Conservation (phyloP, 2,888 invertebrate genomes). For the Urechis unicinctus region DNA sequence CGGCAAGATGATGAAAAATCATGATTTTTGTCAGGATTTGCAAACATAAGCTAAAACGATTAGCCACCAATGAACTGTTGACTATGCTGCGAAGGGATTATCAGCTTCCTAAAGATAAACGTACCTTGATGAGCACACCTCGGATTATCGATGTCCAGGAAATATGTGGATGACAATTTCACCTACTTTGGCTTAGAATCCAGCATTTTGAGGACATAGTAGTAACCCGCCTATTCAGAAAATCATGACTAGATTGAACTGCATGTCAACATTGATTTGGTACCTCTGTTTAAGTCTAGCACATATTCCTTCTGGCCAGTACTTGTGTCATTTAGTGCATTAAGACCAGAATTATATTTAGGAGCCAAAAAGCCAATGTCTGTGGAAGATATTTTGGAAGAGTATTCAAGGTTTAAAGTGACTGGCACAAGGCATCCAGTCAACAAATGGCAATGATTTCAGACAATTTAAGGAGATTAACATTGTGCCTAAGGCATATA, state of each 20-base stretch:
- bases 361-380: conserved; percentile 1
- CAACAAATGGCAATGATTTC: conserved; percentile 1
- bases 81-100: too few species aligned
- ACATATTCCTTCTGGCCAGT: conserved; percentile 8
- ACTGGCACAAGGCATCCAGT: background rate
- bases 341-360: conserved; percentile 1
- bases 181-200: conserved; percentile 5
- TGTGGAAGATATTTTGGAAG: conserved; percentile 2
- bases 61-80: too few species aligned
- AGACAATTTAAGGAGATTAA: conserved; percentile 6
- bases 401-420: background rate
- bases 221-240: background rate
- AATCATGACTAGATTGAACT: background rate
- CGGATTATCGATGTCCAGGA: background rate
- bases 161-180: conserved; percentile 7
- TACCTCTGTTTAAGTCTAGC: conserved; percentile 13
- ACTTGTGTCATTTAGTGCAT: background rate
- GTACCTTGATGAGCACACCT: conserved; percentile 3
- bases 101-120: conserved; percentile 7
- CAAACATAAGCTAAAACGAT: too few species aligned
- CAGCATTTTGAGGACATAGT: background rate
- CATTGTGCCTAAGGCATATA: too few species aligned
- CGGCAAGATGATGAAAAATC: too few species aligned
- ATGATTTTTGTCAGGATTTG: too few species aligned
- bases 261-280: conserved; percentile 7